These are phyloP conservation scores for Ceratothoa steindachneri DNA, from an alignment of 2,888 invertebrate species.

Conservation along the genomic window DNA sequence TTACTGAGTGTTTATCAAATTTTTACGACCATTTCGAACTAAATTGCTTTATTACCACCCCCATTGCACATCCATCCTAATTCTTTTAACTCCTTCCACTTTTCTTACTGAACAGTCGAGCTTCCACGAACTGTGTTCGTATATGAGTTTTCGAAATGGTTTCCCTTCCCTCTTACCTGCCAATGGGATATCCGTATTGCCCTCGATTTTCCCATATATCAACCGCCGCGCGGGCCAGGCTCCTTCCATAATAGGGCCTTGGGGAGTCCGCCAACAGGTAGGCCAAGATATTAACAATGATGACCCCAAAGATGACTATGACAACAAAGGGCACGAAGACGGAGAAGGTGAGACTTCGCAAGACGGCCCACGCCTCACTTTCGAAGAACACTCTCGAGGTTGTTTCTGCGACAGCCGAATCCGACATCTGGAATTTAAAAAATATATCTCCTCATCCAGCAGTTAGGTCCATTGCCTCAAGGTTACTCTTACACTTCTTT, in stretches of 20 bases:
- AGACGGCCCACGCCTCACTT: not conserved
- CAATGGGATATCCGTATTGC: not conserved
- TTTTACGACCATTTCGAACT: too few species aligned
- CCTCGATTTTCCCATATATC: not conserved
- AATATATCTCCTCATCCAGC: too few species aligned
- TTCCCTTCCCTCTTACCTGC: not conserved
- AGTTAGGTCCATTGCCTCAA: too few species aligned
- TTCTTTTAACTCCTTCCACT: too few species aligned
- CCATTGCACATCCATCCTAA: too few species aligned
- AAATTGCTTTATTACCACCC: too few species aligned
- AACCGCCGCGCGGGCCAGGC: not conserved
- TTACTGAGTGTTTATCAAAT: too few species aligned
- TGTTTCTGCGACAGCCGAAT: not conserved
- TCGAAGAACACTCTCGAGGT: not conserved
- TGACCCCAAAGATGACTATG: not conserved
- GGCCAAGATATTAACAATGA: not conserved
- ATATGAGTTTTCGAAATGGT: too few species aligned
- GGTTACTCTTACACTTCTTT: too few species aligned
- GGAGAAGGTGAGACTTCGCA: not conserved
- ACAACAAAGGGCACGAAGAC: not conserved
- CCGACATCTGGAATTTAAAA: not conserved
- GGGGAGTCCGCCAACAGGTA: not conserved
- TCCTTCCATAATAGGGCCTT: not conserved
- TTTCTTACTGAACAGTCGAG: too few species aligned
- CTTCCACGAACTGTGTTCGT: too few species aligned